Evolutionary conservation across 2,113 vertebrate genomes (phyloP).

Genomic region (Tinamus guttatus): DNA sequence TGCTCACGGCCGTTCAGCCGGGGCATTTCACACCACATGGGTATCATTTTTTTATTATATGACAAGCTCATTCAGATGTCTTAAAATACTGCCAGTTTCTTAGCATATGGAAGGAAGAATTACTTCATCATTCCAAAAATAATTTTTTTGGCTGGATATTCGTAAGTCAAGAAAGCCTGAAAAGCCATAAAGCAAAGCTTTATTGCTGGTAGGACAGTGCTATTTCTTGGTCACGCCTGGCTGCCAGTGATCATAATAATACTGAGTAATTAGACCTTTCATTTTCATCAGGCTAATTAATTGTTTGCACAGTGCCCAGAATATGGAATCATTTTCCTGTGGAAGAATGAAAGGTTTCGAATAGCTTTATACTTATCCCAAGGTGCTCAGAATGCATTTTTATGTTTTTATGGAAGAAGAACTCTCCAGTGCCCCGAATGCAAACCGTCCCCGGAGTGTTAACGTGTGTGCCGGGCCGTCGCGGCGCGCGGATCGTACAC

Average conservation of each 20-base stretch:
- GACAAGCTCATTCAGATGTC: slow-evolving; percentile 30
- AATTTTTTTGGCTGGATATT: neutral
- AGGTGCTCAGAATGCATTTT: slow-evolving; percentile 28
- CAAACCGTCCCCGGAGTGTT: neutral
- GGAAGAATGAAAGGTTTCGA: slow-evolving; percentile 45
- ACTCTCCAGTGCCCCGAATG: slow-evolving; percentile 19
- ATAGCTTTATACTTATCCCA: slow-evolving; percentile 30
- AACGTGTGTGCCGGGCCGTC: slow-evolving; percentile 11
- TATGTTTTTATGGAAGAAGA: slow-evolving; percentile 63
- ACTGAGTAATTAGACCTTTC: slow-evolving; percentile 57
- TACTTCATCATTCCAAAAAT: neutral
- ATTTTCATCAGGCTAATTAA: slow-evolving; percentile 70
- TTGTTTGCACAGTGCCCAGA: slow-evolving; percentile 60
- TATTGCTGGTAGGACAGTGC: neutral
- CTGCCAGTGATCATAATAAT: slow-evolving; percentile 19
- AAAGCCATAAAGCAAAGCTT: neutral
- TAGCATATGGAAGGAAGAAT: slow-evolving; percentile 17
- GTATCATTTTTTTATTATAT: neutral
- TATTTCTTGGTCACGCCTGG: slow-evolving; percentile 30
- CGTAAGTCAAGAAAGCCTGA: neutral
- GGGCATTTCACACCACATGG: slow-evolving; percentile 44
- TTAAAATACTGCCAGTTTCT: slow-evolving; percentile 34
- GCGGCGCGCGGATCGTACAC: slow-evolving; percentile 31
- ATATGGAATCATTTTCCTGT: slow-evolving; percentile 44
- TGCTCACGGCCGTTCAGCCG: neutral